Evolutionary conservation across 2,113 vertebrate genomes (phyloP), one percentile per base, ranked within the genome.

Genomic region (Tamias sibiricus): DNA sequence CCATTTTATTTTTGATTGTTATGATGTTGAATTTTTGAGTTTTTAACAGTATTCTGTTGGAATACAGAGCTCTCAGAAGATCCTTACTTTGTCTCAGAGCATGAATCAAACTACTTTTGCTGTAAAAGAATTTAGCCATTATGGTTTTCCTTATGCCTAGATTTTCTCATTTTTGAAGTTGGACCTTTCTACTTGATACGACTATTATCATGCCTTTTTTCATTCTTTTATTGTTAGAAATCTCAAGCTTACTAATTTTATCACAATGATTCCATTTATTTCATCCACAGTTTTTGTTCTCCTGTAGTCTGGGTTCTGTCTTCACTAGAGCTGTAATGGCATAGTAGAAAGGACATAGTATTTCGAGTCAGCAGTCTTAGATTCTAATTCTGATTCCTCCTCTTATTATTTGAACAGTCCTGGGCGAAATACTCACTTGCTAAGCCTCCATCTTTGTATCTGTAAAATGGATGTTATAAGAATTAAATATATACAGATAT

Each of bases 301-400:
- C 47, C 57, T 88, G 19, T 24, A 86, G n/a, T 71, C 24, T 64
- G n/a, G 57, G 32, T 89, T 95, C 64, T 84, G 9, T 74, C 32
- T 92, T 92, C 24, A 37, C 9, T 90, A 37, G 35, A 26, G 32
- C 30, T 89, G 28, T 4, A 59, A 71, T 83, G 52, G 22, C 84
- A 1, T 40, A 69, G 12, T 40, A 82, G 54, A 59, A 77, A 52
- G 77, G 84, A 90, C 14, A 30, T n/a, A 72, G 74, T 44, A 35
- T 64, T 94, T 81, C 84, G 28, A 57, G 40, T 75, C 22, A 85
- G 2, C 88, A 57, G 32, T 64, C 42, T 59, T 91, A 42, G 24
- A 49, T 96, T 97, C 68, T 95, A 47, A 82, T 69, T 82, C 26
- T 76, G 28, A 13, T 94, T 92, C 37, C 32, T 87, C 26, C 4